Percentiles rank a stretch among this genome's conserved stretches.
phyloP scores from a whole-genome alignment of 2,113 vertebrate genomes.

The Empidonax traillii region DNA sequence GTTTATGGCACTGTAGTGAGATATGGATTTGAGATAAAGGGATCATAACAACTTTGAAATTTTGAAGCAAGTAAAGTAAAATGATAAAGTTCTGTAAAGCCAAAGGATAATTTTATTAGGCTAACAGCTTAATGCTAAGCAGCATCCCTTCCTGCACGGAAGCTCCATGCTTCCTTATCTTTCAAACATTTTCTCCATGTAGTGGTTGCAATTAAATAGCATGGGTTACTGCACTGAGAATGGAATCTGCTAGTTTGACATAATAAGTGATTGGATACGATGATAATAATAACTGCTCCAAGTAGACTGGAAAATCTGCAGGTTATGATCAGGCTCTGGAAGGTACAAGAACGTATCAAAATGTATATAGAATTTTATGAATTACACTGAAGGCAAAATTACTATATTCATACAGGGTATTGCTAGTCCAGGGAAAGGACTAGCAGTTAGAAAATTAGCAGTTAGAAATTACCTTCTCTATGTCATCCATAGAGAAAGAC shows the following conservation, averaged over 20 bases:
- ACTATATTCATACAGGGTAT: neutral
- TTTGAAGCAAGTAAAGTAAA: neutral
- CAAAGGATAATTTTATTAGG: neutral
- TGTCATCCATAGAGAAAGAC: neutral
- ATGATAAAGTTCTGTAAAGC: neutral
- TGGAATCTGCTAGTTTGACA: neutral
- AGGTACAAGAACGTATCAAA: neutral
- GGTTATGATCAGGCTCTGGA: neutral
- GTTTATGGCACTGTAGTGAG: neutral
- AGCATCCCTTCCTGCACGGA: neutral
- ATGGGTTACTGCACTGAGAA: neutral
- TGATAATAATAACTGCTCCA: neutral
- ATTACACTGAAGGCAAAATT: neutral
- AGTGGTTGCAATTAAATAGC: neutral
- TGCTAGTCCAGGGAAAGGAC: neutral
- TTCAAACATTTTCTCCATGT: neutral
- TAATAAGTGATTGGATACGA: neutral
- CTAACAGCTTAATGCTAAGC: neutral
- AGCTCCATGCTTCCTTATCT: neutral
- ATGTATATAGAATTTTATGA: neutral
- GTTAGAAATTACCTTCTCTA: neutral
- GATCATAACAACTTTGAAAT: neutral
- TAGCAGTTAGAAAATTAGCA: neutral
- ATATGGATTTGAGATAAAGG: neutral
- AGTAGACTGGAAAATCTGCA: neutral